Conservation (phyloP, 2,797 vertebrate species). For the Darevskia mixta region DNA sequence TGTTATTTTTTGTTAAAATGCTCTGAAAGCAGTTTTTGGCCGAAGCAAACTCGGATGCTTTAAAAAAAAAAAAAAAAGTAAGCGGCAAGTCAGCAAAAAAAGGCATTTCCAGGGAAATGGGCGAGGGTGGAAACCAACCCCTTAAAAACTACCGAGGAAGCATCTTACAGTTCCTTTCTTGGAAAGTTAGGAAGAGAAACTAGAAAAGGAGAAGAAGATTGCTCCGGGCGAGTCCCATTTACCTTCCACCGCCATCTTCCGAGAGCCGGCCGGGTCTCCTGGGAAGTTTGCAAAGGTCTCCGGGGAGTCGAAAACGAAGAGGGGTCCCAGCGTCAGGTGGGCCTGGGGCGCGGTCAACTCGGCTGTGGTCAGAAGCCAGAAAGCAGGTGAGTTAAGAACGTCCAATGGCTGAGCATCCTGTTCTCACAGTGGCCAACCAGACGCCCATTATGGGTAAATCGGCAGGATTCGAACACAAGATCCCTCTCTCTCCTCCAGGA, state of each 20-base stretch:
- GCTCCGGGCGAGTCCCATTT: fast-evolving
- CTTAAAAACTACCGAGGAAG: too few species aligned
- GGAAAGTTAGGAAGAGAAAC: too few species aligned
- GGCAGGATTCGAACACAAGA: too few species aligned
- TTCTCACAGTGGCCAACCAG: too few species aligned
- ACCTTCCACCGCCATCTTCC: neutral
- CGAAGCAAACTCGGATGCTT: too few species aligned
- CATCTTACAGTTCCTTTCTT: neutral
- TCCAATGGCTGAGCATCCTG: too few species aligned
- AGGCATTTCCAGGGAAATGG: neutral
- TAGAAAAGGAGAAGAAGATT: too few species aligned
- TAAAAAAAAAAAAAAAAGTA: neutral
- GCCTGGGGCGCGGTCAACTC: neutral
- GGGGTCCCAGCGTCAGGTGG: conserved; percentile 25
- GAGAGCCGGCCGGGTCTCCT: neutral
- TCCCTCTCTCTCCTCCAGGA: too few species aligned
- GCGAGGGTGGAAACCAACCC: fast-evolving
- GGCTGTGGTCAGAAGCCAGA: fast-evolving
- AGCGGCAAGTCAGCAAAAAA: too few species aligned
- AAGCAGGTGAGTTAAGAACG: neutral
- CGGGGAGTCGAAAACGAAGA: conserved; percentile 5
- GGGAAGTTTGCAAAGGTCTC: fast-evolving
- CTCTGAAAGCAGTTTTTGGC: neutral
- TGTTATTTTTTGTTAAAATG: neutral
- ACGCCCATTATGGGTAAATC: too few species aligned